Base-by-base conservation (phyloP, 2,113 vertebrate genomes). In the Oncorhynchus kisutch region DNA sequence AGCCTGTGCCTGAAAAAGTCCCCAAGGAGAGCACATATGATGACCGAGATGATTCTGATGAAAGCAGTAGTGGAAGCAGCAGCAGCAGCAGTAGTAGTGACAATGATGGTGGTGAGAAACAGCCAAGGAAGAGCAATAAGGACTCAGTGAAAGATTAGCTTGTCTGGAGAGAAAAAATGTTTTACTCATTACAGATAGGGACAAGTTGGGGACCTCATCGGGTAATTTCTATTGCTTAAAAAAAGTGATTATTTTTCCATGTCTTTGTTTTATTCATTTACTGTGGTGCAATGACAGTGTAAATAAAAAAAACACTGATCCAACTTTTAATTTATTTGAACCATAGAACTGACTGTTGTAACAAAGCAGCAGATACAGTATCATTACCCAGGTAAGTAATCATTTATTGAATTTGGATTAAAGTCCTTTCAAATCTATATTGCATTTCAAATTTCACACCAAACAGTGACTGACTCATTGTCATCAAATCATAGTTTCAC, bases 21-120 rank as follows among this genome's bases (percentile, higher is more conserved):
- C 57, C 79, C 22, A 20, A 34, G 2, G 73, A 74, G 25, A 66
- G 70, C 0, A 48, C 3, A 3, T 6, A 16, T 16, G 68, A 78
- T 3, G 82, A 85, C 72, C 31, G 71, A 2, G 87, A 86, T 11
- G 77, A 78, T 45, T 72, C 74, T 7, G 85, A 88, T 0, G 67
- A 68, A 0, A 48, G 4, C 18, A 59, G 20, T 54, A 60, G 67
- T 7, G 68, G 72, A 8, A 81, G 76, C 3, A 77, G 78, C 25
- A 86, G 84, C 20, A 62, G 76, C 1, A 79, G 83, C 0, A 78
- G 72, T 1, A 74, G 76, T 0, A 74, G 81, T 11, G 74, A 78
- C 0, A 71, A 73, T 9, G 78, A 77, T 5, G 25, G 76, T 16
- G 79, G 6, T 4, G 69, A 87, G 66, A 12, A 70, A 64, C 70